Base-by-base conservation (phyloP, 2,797 vertebrate species). In the Leptatherina wallacei region DNA sequence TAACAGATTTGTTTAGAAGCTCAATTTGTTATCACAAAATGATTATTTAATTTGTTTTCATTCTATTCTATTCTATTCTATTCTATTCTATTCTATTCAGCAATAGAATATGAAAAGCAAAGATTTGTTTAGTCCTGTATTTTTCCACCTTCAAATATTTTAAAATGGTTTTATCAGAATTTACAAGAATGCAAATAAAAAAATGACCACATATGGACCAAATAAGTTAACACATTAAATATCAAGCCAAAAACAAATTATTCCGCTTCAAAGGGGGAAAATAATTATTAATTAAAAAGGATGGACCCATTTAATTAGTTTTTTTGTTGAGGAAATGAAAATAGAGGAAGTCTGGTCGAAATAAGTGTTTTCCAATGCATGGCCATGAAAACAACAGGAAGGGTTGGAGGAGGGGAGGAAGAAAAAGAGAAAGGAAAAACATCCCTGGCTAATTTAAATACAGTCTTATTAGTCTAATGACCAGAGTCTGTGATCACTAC, bases 401-500 rank as follows among this genome's bases (percentile, higher is more conserved):
- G 67, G 81, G 58, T 69, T 42, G 78, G 69, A 75, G 70, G 84
- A 73, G 78, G 71, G 74, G 70, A 65, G 56, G 64, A 65, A 62
- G 61, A 73, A 69, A 71, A 67, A 64, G 67, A 73, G 61, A 75
- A 81, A 80, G 63, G 36, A 71, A 88, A 72, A 88, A 78, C 77
- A 90, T 90, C 80, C 86, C 78, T 78, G 87, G 89, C 89, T 98
- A 95, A 97, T 98, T 97, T 96, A 94, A 96, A 97, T 96, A 96
- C 92, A 94, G 95, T 95, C 96, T 97, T 96, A 97, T 99, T 98
- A 98, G 95, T 97, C 95, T 99, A 99, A 99, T 98, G 96, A 98
- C 95, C 92, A 93, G 94, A 95, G 95, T 93, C 78, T 92, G 94
- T 96, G 96, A 97, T 99, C 98, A 99, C 96, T 95, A 96, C 93